Evolutionary conservation across 2,113 vertebrate species (phyloP), one percentile per base, ranked within the genome.

Genomic region (Catharus bicknelli): DNA sequence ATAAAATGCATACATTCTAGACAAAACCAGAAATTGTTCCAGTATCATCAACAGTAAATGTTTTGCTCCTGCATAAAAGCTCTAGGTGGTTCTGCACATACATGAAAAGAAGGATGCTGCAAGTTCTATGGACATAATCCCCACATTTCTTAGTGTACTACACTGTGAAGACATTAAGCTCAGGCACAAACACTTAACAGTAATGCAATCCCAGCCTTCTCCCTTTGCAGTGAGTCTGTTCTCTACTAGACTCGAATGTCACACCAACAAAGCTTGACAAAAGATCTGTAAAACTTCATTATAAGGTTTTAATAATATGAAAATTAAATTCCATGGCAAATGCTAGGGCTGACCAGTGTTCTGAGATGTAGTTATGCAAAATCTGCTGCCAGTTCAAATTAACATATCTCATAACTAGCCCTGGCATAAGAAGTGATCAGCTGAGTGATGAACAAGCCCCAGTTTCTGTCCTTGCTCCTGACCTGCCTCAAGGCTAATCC

Each of bases 321-420:
- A 81, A 90, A 62, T 29, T 67, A 47, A 88, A 94, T 78, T 90
- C 63, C n/a, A 58, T 34, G 23, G 85, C 72, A 81, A 90, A 90
- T 14, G n/a, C 43, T 43, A 51, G 68, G 72, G 38, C 59, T 88
- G 79, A 36, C 67, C 77, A 72, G 23, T 86, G 47, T 86, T 83
- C 75, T 70, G 68, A 88, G 63, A 58, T 36, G 67, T 36, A 73
- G 89, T 86, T 70, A 86, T 91, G 76, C 76, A 91, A 93, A 94
- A 80, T 59, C 79, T 83, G 29, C 68, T 81, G 89, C 83, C 86
- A 67, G 62, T 73, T 91, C 74, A 89, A 84, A 76, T 95, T 75
- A 96, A 64, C 27, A 32, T 87, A 50, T 85, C 7, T 1, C 45
- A 29, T 72, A 76, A 76, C 54, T 73, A 72, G 43, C n/a, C 53